Percentiles rank a stretch among this genome's conserved stretches.
Evolutionary conservation across 2,888 invertebrate species (phyloP).

Genomic region (Pollenia amentaria): DNA sequence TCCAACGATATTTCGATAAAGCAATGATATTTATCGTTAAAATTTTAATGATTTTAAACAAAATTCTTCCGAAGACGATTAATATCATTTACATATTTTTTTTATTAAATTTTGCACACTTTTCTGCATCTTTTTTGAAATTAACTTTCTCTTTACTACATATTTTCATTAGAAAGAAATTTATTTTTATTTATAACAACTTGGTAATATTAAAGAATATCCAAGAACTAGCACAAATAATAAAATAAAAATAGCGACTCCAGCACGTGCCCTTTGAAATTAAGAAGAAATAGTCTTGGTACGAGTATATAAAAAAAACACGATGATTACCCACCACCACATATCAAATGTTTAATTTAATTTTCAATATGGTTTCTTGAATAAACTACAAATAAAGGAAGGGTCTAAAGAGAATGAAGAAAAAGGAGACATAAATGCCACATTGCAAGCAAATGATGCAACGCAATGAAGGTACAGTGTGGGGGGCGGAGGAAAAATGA

Average conservation of each 20-base stretch:
- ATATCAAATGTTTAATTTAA: conserved; percentile 65
- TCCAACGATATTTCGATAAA: too few species aligned
- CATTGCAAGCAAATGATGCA: background rate
- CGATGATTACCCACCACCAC: conserved; percentile 32
- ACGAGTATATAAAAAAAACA: background rate
- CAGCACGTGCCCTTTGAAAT: conserved; percentile 18
- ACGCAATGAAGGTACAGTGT: too few species aligned
- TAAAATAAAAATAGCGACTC: conserved; percentile 1
- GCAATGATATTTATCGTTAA: too few species aligned
- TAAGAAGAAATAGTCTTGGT: conserved; percentile 10
- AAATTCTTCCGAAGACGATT: too few species aligned
- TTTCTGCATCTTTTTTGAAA: too few species aligned
- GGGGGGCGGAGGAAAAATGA: too few species aligned
- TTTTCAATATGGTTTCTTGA: conserved; percentile 62
- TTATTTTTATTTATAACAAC: background rate
- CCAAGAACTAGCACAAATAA: background rate
- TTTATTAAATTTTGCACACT: too few species aligned
- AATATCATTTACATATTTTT: too few species aligned
- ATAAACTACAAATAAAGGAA: conserved; percentile 43
- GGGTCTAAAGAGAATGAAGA: background rate
- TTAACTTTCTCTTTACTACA: too few species aligned
- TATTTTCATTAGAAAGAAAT: too few species aligned
- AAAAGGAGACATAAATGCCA: conserved; percentile 8
- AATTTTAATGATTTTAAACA: too few species aligned
- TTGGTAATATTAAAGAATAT: background rate